Evolutionary conservation across 2,113 vertebrate genomes (phyloP), one percentile per base, ranked within the genome.

Genomic region (Tiliqua scincoides): DNA sequence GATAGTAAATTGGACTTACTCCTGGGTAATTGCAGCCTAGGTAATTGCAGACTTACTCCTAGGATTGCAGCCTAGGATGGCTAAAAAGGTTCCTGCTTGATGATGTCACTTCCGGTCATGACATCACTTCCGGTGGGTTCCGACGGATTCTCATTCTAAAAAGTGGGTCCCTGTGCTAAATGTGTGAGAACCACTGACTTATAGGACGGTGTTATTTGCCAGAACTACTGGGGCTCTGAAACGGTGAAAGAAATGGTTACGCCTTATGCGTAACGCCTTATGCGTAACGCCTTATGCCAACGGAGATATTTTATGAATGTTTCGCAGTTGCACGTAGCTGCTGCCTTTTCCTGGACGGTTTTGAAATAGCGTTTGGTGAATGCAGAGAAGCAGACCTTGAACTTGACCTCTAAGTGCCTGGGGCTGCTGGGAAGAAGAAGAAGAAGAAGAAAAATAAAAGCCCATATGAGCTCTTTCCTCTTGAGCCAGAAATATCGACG

Each of bases 401-500:
- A 85, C 17, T 35, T 84, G 73, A 76, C 62, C 62, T 75, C 74
- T 77, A 32, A 68, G 72, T 67, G 43, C 83, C 43, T 67, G 71
- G 77, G 65, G 77, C 72, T 72, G 57, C 40, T 62, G 40, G 62
- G 73, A 63, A 73, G 48, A 79, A n/a, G n/a, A n/a, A n/a, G n/a
- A n/a, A n/a, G n/a, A n/a, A n/a, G n/a, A n/a, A n/a, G n/a, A n/a
- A n/a, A n/a, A n/a, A n/a, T n/a, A n/a, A 48, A 48, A 48, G 8
- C 43, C 43, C 43, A 48, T n/a, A 8, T 8, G 8, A 48, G 14
- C 15, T 23, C n/a, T 84, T 63, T 63, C 67, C 67, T 35, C 9
- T 72, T 61, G 70, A 79, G 30, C 59, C 68, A 86, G 57, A 86
- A 80, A 86, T 80, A 80, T 52, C 68, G 73, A 63, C 80, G 77